A percentile compares a stretch with the other conserved stretches of the same genome.
phyloP scores from a whole-genome alignment of 2,888 invertebrate genomes.

The Trachelus iudaicus region DNA sequence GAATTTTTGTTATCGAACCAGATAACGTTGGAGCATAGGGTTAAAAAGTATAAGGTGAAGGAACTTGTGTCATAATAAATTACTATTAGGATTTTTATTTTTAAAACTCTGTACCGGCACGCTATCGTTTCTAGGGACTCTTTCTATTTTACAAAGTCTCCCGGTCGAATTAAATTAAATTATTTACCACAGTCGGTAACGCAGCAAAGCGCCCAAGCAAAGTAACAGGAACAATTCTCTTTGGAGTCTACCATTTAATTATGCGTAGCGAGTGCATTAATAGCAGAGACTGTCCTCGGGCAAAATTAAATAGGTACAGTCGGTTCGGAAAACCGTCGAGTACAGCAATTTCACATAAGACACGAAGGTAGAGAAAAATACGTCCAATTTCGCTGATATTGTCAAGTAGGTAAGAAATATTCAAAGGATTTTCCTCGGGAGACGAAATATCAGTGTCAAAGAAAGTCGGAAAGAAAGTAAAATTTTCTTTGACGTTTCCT shows the following conservation, averaged over 20 bases:
- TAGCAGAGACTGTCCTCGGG: neutral
- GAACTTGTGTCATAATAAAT: neutral
- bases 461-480: neutral
- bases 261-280: neutral
- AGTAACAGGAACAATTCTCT: neutral
- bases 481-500: neutral
- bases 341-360: neutral
- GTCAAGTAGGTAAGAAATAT: neutral
- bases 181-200: neutral
- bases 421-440: neutral
- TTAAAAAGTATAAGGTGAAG: neutral
- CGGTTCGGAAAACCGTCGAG: neutral
- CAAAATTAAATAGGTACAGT: neutral
- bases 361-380: neutral
- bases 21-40: neutral
- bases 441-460: neutral
- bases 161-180: neutral
- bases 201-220: neutral
- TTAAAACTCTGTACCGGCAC: neutral
- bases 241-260: neutral
- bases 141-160: neutral
- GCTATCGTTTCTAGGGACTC: neutral
- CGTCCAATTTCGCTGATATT: neutral
- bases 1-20: neutral
- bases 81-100: neutral